Base-by-base conservation (phyloP, 2,888 invertebrate genomes). In the Tetheella fluctuosa region DNA sequence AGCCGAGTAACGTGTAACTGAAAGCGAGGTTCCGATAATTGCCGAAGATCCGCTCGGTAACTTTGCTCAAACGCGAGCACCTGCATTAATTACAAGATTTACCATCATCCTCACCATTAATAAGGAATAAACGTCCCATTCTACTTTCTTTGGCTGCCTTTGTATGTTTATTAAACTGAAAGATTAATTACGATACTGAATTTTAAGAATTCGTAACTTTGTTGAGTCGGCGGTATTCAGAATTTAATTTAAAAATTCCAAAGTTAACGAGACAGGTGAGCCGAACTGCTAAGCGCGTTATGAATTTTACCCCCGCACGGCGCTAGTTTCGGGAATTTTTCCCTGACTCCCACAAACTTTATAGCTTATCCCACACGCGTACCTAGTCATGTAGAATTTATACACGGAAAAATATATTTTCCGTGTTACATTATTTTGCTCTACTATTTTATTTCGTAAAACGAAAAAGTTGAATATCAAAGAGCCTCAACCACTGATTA, bases 161-260 rank as follows among this genome's bases (percentile, higher is more conserved):
- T 80, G 78, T 83, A 78, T 89, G 86, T 88, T 89, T 89, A 87
- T 86, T 85, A 88, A 87, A 86, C 81, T 80, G 74, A 83, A 85
- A 89, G 89, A 91, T 91, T 90, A 90, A 91, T 91, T 90, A 85
- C 86, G 83, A 85, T 86, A 84, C 82, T 81, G 80, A 83, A 89
- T 89, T 90, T 89, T 84, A 90, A 91, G 91, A 91, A 91, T 91
- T 84, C 83, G 81, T 80, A 90, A 91, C 89, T 89, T 90, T 87
- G 88, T 88, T 80, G 85, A 86, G 85, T 84, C 80, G 79, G 79
- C 79, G 84, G 83, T 83, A 84, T 88, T 83, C 85, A 86, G 88
- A 93, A 92, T 92, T 92, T 92, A 91, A 93, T 92, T 91, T 92
- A 89, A 92, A 92, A 92, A 93, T 92, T 92, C 91, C 91, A 73